Evolutionary conservation across 1,140 invertebrate genomes (phyloP).

Genomic region (Caenorhabditis remanei): DNA sequence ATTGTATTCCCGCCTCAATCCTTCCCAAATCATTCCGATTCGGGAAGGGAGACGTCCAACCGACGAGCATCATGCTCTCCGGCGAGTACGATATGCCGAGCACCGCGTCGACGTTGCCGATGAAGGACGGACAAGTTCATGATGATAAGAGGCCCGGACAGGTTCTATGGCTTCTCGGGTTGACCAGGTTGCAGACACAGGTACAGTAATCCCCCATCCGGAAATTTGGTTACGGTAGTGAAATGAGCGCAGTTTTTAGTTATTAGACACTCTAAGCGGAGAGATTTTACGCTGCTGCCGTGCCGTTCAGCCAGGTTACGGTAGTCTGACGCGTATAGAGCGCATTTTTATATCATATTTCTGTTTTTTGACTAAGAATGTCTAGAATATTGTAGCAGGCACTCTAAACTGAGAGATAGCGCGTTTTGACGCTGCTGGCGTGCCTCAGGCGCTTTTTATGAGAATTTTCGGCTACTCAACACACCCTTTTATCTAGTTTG

Average conservation of each 20-base stretch:
- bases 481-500: no score
- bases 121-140: constrained; percentile 65
- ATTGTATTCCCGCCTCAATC: constrained; percentile 76
- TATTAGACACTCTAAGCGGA: no score
- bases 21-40: constrained; percentile 75
- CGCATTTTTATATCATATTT: no score
- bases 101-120: constrained; percentile 8
- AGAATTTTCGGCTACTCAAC: no score
- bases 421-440: no score
- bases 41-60: constrained; percentile 75
- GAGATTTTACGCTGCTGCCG: no score
- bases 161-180: constrained; percentile 97
- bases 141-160: constrained; percentile 86
- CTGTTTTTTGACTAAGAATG: constrained; percentile 37
- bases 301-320: no score
- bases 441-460: no score
- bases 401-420: no score
- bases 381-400: not conserved
- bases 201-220: constrained; percentile 81
- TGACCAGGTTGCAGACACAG: constrained; percentile 98
- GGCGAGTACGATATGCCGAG: constrained; percentile 76
- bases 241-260: no score
- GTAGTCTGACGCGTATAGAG: no score
- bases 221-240: not conserved
- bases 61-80: constrained; percentile 76